Conservation (phyloP, 2,888 invertebrate genomes). For the Stegana nigrithorax region DNA sequence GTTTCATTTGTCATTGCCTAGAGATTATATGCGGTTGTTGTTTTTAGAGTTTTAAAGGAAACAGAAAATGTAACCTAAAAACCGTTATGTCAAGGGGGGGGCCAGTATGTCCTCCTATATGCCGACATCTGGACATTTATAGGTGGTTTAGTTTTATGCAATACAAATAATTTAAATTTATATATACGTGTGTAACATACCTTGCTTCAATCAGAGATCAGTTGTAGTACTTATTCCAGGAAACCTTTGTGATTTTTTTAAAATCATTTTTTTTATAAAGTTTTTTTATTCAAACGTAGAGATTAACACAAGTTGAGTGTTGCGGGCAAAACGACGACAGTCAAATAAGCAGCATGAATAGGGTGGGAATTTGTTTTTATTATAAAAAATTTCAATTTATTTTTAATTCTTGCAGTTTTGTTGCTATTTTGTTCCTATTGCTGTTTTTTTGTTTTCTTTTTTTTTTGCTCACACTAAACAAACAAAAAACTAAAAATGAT, state of each 20-base stretch:
- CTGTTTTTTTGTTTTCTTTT: constrained; percentile 35
- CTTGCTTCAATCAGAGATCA: constrained; percentile 65
- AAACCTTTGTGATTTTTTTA: constrained; percentile 67
- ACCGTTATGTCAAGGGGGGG: no score
- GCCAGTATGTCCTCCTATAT: no score
- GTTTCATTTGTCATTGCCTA: no score
- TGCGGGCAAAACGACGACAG: constrained; percentile 10
- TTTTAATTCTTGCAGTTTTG: constrained; percentile 15
- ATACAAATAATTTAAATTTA: background rate
- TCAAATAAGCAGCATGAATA: constrained; percentile 49
- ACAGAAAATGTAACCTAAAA: no score
- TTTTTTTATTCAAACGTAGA: constrained; percentile 61
- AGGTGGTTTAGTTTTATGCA: no score
- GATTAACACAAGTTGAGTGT: constrained; percentile 60
- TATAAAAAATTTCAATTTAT: no score
- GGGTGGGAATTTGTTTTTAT: constrained; percentile 13
- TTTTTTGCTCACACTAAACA: constrained; percentile 28
- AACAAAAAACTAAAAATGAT: constrained; percentile 2
- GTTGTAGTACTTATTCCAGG: constrained; percentile 69
- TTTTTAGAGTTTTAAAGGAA: no score
- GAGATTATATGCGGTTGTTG: no score
- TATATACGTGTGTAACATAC: constrained; percentile 47
- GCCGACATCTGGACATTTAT: no score
- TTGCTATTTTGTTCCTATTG: constrained; percentile 1
- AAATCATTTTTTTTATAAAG: constrained; percentile 35